Base-by-base conservation (phyloP, 1,140 invertebrate genomes). In the Drosophila sulfurigaster region DNA sequence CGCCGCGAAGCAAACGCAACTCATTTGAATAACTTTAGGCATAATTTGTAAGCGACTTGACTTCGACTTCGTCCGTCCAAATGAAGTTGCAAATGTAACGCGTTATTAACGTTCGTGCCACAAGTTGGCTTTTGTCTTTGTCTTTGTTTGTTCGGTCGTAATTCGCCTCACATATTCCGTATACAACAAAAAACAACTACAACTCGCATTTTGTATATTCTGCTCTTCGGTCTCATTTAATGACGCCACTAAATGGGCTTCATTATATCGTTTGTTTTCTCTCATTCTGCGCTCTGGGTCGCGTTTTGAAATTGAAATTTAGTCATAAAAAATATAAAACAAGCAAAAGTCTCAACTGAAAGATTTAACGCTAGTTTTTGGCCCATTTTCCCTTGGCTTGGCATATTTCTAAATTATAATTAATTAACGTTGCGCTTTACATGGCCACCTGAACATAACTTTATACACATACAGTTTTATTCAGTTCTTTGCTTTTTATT, bases 171-270 rank as follows among this genome's bases (percentile, higher is more conserved):
- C 38, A 60, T 63, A 52, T 7, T 57, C 35, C 20, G 56, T 45
- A 41, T 38, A 13, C 13, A 25, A 25, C 20, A 25, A 25, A 25
- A 20, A 25, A 25, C 20, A 25, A 25, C 20, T 25, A 25, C 20
- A 30, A 49, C 43, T 43, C 41, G n/a, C 41, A 41, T 65, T 65
- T 59, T 52, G 28, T 67, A 52, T 66, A 38, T 58, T 69, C 63
- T 60, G 63, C 65, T 69, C 63, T 60, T 66, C 65, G 54, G 78
- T 65, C 41, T 75, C 78, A 78, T 78, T 91, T 91, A 91, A 91
- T 91, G 87, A 91, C 88, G 88, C 87, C 68, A 91, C 87, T 91
- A 91, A 91, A 91, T 91, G 88, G 82, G 87, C 80, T 83, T 87
- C 80, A 87, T 91, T 91, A 91, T 91, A 76, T 80, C 76, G 78